A percentile compares a stretch with the other conserved stretches of the same genome.
Conservation (phyloP, 2,797 vertebrate genomes). For the Phrynocephalus vlangalii region DNA sequence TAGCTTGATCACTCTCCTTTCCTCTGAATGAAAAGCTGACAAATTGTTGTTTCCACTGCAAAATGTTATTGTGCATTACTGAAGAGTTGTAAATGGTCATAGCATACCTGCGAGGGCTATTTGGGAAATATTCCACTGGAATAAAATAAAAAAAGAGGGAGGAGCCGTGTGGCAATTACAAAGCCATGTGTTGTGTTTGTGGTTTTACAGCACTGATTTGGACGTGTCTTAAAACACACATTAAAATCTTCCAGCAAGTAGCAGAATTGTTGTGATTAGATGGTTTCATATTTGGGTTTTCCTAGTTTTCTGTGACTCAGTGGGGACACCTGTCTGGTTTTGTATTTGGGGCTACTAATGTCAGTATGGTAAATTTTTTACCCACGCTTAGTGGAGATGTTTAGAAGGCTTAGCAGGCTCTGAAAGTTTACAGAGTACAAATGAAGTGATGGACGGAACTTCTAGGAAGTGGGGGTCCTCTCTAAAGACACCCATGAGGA, state of each 20-base stretch:
- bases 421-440: not conserved
- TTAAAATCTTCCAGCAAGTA: not conserved
- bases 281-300: not conserved
- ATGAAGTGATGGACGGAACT: not conserved
- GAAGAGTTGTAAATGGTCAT: not conserved
- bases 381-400: not conserved
- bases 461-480: not conserved
- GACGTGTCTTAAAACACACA: not conserved
- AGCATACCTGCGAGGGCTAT: constrained; percentile 23
- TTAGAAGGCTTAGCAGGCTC: not conserved
- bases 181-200: not conserved
- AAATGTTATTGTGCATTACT: not conserved
- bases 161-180: too few species aligned
- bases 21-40: constrained; percentile 20
- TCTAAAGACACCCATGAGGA: not conserved
- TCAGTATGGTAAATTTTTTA: not conserved
- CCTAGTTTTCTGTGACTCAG: constrained; percentile 35
- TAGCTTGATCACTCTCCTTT: constrained; percentile 67
- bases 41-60: constrained; percentile 13
- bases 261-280: not conserved
- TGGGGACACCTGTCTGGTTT: not conserved
- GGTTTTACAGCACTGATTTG: not conserved
- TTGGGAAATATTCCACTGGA: not conserved
- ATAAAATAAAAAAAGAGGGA: too few species aligned
- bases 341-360: not conserved